Evolutionary conservation across 1,140 invertebrate species (phyloP).

Genomic region (Phocides pigmalion): DNA sequence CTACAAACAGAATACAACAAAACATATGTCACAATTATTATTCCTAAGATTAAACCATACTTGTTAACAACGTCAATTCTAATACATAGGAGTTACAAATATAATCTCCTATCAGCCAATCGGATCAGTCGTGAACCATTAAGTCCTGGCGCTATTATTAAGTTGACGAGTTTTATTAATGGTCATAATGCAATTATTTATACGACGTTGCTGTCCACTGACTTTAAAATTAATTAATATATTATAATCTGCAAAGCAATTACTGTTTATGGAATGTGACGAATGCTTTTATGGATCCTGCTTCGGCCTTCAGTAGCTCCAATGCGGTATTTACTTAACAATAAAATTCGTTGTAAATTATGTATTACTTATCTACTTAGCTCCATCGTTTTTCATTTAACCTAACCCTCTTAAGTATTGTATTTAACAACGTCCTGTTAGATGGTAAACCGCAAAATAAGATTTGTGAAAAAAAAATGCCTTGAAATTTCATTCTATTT

Average conservation of each 20-base stretch:
- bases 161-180: slow-evolving; percentile 33
- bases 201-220: slow-evolving; percentile 11
- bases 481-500: too few relatives aligned
- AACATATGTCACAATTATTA: neutral
- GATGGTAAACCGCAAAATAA: too few relatives aligned
- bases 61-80: slow-evolving; percentile 1
- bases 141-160: slow-evolving; percentile 31
- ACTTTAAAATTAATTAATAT: slow-evolving; percentile 24
- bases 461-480: too few relatives aligned
- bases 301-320: neutral
- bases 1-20: neutral
- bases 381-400: too few relatives aligned
- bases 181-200: slow-evolving; percentile 31
- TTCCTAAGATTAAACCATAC: slow-evolving; percentile 3
- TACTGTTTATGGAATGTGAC: slow-evolving; percentile 12
- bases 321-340: neutral
- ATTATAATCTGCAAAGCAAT: slow-evolving; percentile 21
- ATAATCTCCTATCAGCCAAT: slow-evolving; percentile 27
- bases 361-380: too few relatives aligned
- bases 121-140: slow-evolving; percentile 13
- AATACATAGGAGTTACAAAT: slow-evolving; percentile 22
- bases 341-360: too few relatives aligned
- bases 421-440: too few relatives aligned
- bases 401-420: too few relatives aligned
- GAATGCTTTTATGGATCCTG: slow-evolving; percentile 23